A percentile compares a stretch with the other conserved stretches of the same genome.
Conservation (phyloP, 2,888 invertebrate species). For the Eupithecia tripunctaria region DNA sequence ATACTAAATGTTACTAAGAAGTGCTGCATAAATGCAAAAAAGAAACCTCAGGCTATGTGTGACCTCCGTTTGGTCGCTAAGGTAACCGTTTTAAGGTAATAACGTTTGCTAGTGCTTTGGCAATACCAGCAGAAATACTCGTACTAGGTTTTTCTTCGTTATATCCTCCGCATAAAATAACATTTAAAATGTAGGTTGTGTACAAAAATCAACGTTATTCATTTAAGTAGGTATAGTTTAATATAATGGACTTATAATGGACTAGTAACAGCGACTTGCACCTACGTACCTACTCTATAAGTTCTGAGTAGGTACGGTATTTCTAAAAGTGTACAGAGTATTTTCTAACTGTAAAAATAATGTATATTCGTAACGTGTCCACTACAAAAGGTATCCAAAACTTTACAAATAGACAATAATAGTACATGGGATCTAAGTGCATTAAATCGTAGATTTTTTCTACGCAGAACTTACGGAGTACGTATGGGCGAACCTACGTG, state of each 20-base stretch:
- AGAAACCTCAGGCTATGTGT: background rate
- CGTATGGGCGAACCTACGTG: too few species aligned
- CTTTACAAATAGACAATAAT: too few species aligned
- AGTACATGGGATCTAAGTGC: too few species aligned
- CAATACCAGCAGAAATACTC: background rate
- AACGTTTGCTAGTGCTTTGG: background rate
- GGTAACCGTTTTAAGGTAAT: too few species aligned
- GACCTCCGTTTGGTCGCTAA: background rate
- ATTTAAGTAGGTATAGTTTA: background rate
- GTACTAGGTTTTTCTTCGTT: background rate
- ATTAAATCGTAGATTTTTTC: too few species aligned
- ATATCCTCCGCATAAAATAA: background rate
- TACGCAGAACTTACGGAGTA: too few species aligned
- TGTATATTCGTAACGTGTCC: too few species aligned
- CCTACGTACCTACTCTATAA: too few species aligned
- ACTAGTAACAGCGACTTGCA: background rate
- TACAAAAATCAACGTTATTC: background rate
- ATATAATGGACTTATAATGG: background rate
- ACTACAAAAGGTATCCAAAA: too few species aligned
- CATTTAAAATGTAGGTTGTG: background rate
- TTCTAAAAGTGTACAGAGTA: too few species aligned
- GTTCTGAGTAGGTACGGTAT: too few species aligned
- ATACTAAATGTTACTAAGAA: background rate
- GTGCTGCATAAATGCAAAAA: background rate
- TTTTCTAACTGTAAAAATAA: too few species aligned